Percentiles rank a stretch among this genome's conserved stretches.
Evolutionary conservation across 1,140 invertebrate genomes (phyloP).

Genomic region (Microvelia longipes): DNA sequence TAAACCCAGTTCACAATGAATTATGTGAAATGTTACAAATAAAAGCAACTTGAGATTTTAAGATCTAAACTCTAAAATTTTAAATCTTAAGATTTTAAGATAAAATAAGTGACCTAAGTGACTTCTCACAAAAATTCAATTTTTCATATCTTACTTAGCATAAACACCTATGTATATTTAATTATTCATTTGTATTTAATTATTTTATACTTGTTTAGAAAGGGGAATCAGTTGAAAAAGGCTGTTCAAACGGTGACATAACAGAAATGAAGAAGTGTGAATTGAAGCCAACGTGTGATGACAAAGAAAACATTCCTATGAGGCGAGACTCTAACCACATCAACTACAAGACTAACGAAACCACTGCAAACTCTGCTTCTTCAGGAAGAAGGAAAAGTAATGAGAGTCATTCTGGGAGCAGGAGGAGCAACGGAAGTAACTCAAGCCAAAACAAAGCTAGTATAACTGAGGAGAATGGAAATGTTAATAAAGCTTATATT

Average conservation of each 20-base stretch:
- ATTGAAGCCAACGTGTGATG: background rate
- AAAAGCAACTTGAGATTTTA: too few species aligned
- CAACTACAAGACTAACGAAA: background rate
- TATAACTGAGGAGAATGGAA: background rate
- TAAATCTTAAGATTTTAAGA: too few species aligned
- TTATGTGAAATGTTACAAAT: too few species aligned
- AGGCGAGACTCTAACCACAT: background rate
- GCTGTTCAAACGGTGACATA: background rate
- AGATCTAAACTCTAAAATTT: too few species aligned
- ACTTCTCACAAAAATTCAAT: background rate
- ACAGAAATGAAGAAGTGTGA: background rate
- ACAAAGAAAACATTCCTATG: background rate
- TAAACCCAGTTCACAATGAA: too few species aligned
- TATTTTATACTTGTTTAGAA: background rate
- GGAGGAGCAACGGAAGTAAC: too few species aligned
- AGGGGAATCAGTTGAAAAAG: background rate
- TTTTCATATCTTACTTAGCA: background rate
- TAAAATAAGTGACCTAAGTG: too few species aligned
- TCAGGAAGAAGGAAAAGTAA: too few species aligned
- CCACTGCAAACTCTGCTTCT: too few species aligned
- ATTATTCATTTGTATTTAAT: background rate
- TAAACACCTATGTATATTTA: background rate
- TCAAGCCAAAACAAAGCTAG: background rate
- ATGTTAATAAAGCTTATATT: background rate
- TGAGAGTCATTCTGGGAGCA: too few species aligned